Conservation (phyloP, 2,888 invertebrate species). For the Diplazon laetatorius region DNA sequence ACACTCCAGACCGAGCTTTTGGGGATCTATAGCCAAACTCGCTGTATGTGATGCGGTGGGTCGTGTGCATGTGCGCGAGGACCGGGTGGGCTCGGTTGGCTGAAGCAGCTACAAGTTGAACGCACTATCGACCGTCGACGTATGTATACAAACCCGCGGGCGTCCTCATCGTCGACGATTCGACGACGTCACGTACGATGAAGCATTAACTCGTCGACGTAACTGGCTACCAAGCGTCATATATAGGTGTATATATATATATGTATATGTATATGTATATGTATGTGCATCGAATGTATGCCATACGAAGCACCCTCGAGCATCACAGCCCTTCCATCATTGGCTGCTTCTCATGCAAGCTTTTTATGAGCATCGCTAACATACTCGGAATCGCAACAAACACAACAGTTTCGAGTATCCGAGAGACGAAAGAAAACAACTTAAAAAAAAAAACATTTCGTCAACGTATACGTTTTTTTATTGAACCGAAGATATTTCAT, state of each 20-base stretch:
- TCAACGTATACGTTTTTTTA: no score
- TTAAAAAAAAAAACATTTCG: no score
- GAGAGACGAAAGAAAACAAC: neutral
- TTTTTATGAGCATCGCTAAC: neutral
- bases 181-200: conserved; percentile 28
- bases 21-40: neutral
- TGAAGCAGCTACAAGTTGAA: conserved; percentile 41
- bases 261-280: no score
- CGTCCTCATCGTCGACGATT: conserved; percentile 26
- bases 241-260: no score
- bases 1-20: neutral
- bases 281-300: conserved; percentile 1
- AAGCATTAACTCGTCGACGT: conserved; percentile 37
- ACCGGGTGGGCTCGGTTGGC: neutral
- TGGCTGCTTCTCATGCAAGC: neutral
- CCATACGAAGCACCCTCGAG: neutral
- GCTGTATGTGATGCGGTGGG: neutral
- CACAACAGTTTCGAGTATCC: neutral
- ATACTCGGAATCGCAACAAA: no score
- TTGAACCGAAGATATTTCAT: no score
- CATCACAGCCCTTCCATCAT: neutral
- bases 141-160: conserved; percentile 11
- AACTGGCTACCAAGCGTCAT: neutral
- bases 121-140: conserved; percentile 39
- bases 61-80: conserved; percentile 3